These are phyloP conservation scores for Callospermophilus lateralis DNA, from an alignment of 2,113 vertebrate genomes.

Conservation along the genomic window DNA sequence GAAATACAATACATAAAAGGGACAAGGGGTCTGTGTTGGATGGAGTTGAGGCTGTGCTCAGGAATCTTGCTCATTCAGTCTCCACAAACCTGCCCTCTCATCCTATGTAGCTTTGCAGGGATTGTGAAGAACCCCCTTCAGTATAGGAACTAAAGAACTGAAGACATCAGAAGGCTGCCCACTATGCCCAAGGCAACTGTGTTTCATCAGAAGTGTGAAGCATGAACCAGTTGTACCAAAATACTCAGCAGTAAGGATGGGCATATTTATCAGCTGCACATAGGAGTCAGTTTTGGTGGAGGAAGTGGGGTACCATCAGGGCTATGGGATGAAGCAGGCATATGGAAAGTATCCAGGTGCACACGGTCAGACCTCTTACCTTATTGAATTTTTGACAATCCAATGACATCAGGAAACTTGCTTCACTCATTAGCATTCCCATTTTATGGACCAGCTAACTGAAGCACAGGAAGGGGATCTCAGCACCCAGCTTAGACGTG, in stretches of 20 bases:
- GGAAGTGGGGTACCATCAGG: too few relatives aligned
- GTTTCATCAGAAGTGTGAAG: not conserved
- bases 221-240: not conserved
- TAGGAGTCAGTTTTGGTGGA: not conserved
- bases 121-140: not conserved
- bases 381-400: not conserved
- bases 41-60: not conserved
- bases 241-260: not conserved
- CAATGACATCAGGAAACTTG: not conserved
- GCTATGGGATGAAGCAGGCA: not conserved
- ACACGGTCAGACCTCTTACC: not conserved
- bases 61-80: not conserved
- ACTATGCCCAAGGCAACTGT: not conserved
- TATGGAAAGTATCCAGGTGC: rapidly evolving
- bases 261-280: not conserved
- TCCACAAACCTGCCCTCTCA: not conserved
- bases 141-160: not conserved
- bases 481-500: not conserved
- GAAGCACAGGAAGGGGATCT: not conserved
- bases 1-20: not conserved
- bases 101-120: not conserved
- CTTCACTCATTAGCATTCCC: too few relatives aligned
- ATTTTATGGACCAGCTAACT: not conserved
- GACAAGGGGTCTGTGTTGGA: not conserved
- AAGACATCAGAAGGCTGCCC: not conserved